Evolutionary conservation across 2,113 vertebrate genomes (phyloP).

Genomic region (Pterophyllum scalare): DNA sequence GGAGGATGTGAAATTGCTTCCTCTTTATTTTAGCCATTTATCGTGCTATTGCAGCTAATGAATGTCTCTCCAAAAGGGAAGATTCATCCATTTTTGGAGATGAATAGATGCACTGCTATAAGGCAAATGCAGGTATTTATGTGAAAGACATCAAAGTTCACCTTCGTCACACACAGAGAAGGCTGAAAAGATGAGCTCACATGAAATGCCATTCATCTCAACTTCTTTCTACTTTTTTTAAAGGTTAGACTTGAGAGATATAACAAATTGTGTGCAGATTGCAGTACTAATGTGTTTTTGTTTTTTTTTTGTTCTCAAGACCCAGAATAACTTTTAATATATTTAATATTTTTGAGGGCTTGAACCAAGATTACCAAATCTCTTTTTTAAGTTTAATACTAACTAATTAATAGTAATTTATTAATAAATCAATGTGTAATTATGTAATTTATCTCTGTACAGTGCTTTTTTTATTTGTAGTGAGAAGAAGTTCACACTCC

Average conservation of each 20-base stretch:
- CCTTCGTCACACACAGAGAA: constrained; percentile 36
- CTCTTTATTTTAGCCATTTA: constrained; percentile 83
- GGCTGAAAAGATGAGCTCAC: constrained; percentile 35
- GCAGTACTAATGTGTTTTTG: neutral
- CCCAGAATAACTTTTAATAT: neutral
- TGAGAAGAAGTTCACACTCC: neutral
- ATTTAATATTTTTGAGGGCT: neutral
- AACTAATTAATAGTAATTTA: neutral
- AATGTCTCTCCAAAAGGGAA: constrained; percentile 78
- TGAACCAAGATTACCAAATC: neutral
- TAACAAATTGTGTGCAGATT: constrained; percentile 8
- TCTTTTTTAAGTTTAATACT: neutral
- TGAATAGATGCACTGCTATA: constrained; percentile 66
- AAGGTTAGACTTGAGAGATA: constrained; percentile 40
- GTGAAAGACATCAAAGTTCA: constrained; percentile 56
- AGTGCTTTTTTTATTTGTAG: neutral
- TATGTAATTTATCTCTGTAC: neutral
- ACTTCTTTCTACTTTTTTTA: constrained; percentile 34
- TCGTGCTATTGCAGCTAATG: constrained; percentile 81
- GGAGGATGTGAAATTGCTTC: constrained; percentile 81
- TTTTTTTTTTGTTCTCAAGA: neutral
- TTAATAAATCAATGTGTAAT: neutral
- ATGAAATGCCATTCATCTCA: constrained; percentile 27
- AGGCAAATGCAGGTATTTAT: constrained; percentile 49
- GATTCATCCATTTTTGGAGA: constrained; percentile 75